Evolutionary conservation across 1,140 invertebrate genomes (phyloP).

Genomic region (Elysia chlorotica): DNA sequence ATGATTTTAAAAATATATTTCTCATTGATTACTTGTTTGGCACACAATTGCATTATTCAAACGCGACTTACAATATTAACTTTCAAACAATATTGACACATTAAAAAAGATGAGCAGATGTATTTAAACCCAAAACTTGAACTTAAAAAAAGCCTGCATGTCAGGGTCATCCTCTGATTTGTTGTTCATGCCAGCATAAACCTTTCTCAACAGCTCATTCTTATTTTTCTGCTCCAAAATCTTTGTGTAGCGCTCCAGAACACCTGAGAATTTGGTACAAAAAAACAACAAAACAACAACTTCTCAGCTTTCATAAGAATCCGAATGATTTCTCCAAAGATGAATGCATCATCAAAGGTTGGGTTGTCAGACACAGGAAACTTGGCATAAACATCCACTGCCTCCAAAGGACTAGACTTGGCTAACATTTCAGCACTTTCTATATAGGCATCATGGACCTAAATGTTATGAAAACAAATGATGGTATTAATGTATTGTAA

Average conservation of each 20-base stretch:
- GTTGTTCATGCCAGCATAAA: conserved; percentile 60
- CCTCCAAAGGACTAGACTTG: conserved; percentile 51
- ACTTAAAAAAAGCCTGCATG: conserved; percentile 60
- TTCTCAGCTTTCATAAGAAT: conserved; percentile 60
- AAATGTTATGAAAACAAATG: too few relatives aligned
- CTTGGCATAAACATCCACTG: conserved; percentile 58
- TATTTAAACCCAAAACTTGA: conserved; percentile 56
- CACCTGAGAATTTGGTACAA: conserved; percentile 36
- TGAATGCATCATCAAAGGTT: conserved; percentile 60
- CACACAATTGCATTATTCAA: too few relatives aligned
- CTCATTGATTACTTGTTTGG: too few relatives aligned
- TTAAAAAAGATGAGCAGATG: too few relatives aligned
- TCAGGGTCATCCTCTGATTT: conserved; percentile 58
- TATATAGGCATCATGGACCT: conserved; percentile 62
- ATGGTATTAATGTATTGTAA: too few relatives aligned
- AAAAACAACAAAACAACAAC: conserved; percentile 22
- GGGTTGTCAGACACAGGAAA: conserved; percentile 58
- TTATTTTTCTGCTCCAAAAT: conserved; percentile 59
- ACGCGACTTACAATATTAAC: too few relatives aligned
- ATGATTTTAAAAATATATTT: too few relatives aligned
- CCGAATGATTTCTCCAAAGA: conserved; percentile 57
- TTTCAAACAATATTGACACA: too few relatives aligned
- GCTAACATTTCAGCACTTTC: conserved; percentile 59
- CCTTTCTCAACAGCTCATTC: conserved; percentile 47
- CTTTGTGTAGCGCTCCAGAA: conserved; percentile 59